Evolutionary conservation across 2,797 vertebrate species (phyloP), one percentile per base, ranked within the genome.

Genomic region (Champsocephalus gunnari): DNA sequence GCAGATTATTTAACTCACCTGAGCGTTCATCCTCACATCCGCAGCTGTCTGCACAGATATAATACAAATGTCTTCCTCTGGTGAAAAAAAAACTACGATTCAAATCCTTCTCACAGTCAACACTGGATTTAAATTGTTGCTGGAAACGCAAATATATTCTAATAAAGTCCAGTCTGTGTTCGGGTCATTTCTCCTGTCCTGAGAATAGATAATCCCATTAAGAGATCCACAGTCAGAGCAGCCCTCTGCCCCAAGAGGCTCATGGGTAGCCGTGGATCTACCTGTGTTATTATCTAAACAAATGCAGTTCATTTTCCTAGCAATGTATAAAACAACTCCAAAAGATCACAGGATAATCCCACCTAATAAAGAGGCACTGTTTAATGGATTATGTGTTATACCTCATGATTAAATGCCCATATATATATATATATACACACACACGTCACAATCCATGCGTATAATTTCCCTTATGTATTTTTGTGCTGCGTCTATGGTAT

Each of bases 201-300:
- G 66, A 88, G 86, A 87, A 90, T 74, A 85, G 87, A 79, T 95
- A 94, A 94, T 94, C 93, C 87, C 56, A 92, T 95, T 94, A 95
- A 79, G 82, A 91, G 90, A 92, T 94, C 87, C 89, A 86, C 90
- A 84, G 62, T 90, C 87, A 89, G 45, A 71, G 19, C 76, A 66
- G 81, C 84, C 73, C 71, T 84, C 66, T 16, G 56, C 41, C 60
- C 75, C 82, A 77, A 66, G 79, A 89, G 87, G 86, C 71, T 91
- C 88, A 93, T 87, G 86, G 86, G 87, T 74, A 89, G 24, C 21
- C 14, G 16, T 28, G 32, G 41, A 41, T 60, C 38, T 17, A 61
- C 14, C 28, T 59, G 58, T 28, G 24, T 57, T 50, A 66, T 60
- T 58, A 44, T 43, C 58, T 19, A 0, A 75, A 73, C 54, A 63